Conservation (phyloP, 2,888 invertebrate species). For the Ectropis crepuscularia region DNA sequence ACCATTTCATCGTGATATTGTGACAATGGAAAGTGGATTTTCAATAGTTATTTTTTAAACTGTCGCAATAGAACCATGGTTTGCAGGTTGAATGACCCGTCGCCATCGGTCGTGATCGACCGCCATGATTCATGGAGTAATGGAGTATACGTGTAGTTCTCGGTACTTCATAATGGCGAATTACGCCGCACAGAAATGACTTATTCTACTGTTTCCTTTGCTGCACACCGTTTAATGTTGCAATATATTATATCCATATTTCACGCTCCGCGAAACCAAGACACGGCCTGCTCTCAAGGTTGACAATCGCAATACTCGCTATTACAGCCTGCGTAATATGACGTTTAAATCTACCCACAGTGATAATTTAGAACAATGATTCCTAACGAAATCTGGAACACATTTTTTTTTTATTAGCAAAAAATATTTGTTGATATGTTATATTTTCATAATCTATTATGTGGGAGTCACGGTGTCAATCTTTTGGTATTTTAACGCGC, state of each 20-base stretch:
- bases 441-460: no score
- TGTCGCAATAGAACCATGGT: not conserved
- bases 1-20: no score
- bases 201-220: constrained; percentile 1
- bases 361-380: no score
- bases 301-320: constrained; percentile 6
- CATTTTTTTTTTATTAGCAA: no score
- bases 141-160: not conserved
- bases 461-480: no score
- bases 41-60: not conserved
- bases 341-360: constrained; percentile 10
- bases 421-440: no score
- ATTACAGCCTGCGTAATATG: constrained; percentile 3
- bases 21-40: not conserved
- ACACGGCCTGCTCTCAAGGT: constrained; percentile 25
- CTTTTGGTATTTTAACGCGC: no score
- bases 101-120: not conserved
- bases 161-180: constrained; percentile 1
- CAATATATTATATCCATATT: constrained; percentile 13
- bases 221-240: constrained; percentile 2
- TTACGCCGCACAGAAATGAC: not conserved
- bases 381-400: no score
- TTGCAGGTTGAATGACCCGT: constrained; percentile 4
- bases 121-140: constrained; percentile 5
- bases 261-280: constrained; percentile 21